Conservation (phyloP, 2,888 invertebrate genomes). For the Molanna angustata region DNA sequence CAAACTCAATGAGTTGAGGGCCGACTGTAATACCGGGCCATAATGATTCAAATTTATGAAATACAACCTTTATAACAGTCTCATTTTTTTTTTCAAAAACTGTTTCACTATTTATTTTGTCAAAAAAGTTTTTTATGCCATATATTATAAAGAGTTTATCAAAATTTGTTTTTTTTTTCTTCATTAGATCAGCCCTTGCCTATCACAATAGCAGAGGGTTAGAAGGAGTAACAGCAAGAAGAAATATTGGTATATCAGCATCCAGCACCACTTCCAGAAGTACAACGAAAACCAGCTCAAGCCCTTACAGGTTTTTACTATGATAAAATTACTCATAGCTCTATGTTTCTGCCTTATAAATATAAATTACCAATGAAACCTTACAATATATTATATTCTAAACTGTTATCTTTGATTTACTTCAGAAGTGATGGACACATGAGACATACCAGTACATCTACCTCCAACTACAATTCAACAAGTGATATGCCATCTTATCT, state of each 20-base stretch:
- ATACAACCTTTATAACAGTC: too few relatives aligned
- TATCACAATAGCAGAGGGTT: slow-evolving; percentile 66
- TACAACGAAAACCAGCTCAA: slow-evolving; percentile 91
- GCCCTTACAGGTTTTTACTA: slow-evolving; percentile 71
- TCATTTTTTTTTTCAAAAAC: too few relatives aligned
- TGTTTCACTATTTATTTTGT: too few relatives aligned
- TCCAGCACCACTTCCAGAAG: slow-evolving; percentile 93
- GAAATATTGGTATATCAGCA: slow-evolving; percentile 90
- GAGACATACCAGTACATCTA: slow-evolving; percentile 80
- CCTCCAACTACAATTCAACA: slow-evolving; percentile 82
- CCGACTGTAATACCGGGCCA: too few relatives aligned
- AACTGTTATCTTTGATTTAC: not conserved
- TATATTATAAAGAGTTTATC: too few relatives aligned
- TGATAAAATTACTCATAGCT: not conserved
- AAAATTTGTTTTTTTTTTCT: too few relatives aligned
- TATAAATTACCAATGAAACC: not conserved
- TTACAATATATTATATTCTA: not conserved
- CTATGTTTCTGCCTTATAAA: not conserved
- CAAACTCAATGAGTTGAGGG: too few relatives aligned
- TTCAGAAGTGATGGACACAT: slow-evolving; percentile 77
- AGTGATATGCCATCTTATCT: slow-evolving; percentile 74
- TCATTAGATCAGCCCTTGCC: slow-evolving; percentile 71
- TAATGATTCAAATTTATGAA: too few relatives aligned
- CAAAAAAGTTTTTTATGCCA: too few relatives aligned
- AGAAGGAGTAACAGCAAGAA: slow-evolving; percentile 57